phyloP scores from a whole-genome alignment of 2,888 invertebrate species.

The Hedychridium roseum region DNA sequence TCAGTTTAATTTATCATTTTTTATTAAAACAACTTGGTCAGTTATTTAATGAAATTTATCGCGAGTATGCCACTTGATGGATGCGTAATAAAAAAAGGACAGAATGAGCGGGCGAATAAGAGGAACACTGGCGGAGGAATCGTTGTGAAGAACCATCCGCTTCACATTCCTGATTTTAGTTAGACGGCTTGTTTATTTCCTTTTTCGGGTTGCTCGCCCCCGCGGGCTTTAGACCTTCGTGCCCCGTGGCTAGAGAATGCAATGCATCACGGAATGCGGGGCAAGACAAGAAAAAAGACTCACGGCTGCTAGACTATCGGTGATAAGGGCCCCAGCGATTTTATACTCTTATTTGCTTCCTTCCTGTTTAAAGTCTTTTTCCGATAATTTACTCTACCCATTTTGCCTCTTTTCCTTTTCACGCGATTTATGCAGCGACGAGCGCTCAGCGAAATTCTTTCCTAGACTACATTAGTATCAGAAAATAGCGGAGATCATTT shows the following conservation, averaged over 20 bases:
- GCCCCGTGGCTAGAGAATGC: constrained; percentile 26
- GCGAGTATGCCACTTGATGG: too few relatives aligned
- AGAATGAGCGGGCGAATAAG: constrained; percentile 11
- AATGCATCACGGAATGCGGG: constrained; percentile 25
- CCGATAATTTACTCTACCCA: constrained; percentile 22
- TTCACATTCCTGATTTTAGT: constrained; percentile 55
- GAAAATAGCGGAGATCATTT: too few relatives aligned
- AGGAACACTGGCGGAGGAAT: constrained; percentile 23
- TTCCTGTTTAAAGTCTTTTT: constrained; percentile 28
- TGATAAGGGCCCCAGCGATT: constrained; percentile 17
- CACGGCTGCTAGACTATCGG: constrained; percentile 23
- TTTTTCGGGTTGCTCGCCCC: constrained; percentile 34
- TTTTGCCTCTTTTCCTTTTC: constrained; percentile 10
- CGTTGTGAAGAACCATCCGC: constrained; percentile 51
- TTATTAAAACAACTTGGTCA: too few relatives aligned
- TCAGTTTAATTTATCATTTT: too few relatives aligned
- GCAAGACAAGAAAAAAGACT: constrained; percentile 9
- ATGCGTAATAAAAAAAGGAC: too few relatives aligned
- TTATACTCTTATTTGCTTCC: constrained; percentile 24
- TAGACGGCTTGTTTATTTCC: constrained; percentile 50
- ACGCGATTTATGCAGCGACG: constrained; percentile 17
- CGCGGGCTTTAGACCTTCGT: constrained; percentile 31
- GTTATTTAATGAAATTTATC: too few relatives aligned
- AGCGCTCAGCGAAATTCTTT: too few relatives aligned
- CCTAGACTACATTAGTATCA: too few relatives aligned